These are phyloP conservation scores for Lithophane ornitopus DNA, from an alignment of 2,888 invertebrate species.

Conservation along the genomic window DNA sequence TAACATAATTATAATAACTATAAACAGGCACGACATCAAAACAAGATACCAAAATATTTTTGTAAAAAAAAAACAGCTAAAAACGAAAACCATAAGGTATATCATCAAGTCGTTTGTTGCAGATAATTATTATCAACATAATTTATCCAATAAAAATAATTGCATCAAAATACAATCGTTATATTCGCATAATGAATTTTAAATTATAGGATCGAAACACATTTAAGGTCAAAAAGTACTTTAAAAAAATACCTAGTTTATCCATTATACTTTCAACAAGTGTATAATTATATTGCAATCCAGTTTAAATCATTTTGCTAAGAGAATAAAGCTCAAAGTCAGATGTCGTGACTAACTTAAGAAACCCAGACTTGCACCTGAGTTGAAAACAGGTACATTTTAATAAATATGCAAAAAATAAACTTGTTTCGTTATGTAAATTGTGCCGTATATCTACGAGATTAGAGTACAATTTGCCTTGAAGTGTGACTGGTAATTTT, in stretches of 20 bases:
- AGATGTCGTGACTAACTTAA: background rate
- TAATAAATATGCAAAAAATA: slow-evolving; percentile 59
- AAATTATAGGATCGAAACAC: slow-evolving; percentile 49
- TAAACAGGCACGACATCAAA: background rate
- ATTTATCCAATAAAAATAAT: slow-evolving; percentile 47
- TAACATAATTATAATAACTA: background rate
- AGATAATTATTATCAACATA: slow-evolving; percentile 17
- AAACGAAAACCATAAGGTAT: background rate
- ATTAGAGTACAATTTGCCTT: slow-evolving; percentile 55
- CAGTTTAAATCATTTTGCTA: slow-evolving; percentile 28
- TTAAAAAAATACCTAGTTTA: slow-evolving; percentile 49
- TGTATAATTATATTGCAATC: background rate
- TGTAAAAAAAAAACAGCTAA: background rate
- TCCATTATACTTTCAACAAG: slow-evolving; percentile 52
- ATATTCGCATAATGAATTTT: slow-evolving; percentile 42
- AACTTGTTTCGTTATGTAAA: slow-evolving; percentile 3
- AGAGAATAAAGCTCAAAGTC: slow-evolving; percentile 51
- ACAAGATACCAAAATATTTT: background rate
- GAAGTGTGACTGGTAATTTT: slow-evolving; percentile 53
- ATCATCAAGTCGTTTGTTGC: slow-evolving; percentile 21
- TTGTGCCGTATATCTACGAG: slow-evolving; percentile 21
- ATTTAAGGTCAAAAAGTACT: slow-evolving; percentile 53
- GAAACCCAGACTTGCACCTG: slow-evolving; percentile 57
- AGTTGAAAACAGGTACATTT: slow-evolving; percentile 65
- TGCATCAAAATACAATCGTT: slow-evolving; percentile 38